Evolutionary conservation across 2,113 vertebrate species (phyloP), one percentile per base, ranked within the genome.

Genomic region (Leucoraja erinaceus): DNA sequence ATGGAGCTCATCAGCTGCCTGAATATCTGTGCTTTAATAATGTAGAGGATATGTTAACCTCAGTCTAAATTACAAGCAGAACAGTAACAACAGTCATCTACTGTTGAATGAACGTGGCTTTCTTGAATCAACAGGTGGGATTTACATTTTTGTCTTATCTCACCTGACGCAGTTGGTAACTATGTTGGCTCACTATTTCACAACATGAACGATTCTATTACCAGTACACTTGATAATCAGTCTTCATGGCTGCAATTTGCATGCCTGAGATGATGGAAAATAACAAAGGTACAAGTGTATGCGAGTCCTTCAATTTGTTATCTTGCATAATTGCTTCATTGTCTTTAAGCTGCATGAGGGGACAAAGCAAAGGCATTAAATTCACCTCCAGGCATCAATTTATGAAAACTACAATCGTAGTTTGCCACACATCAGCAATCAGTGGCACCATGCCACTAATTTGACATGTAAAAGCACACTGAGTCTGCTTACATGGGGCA

Each of bases 321-420:
- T 91, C 68, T 28, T 91, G 72, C 66, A 91, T 91, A 91, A 91
- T 91, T 91, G 66, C 25, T 91, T 74, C 90, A 91, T 91, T 91
- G 90, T 91, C 90, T 91, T 91, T 72, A 72, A 91, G 90, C 68
- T 70, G 90, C 90, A 91, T 12, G 38, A 74, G n/a, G 54, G 90
- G 20, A 38, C 90, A 91, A 63, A 74, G 28, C 8, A 18, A 72
- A 74, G 22, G 68, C 66, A 72, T 54, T 47, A 91, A 72, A 54
- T 91, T 91, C 72, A 91, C 90, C 33, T 91, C 90, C 47, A 68
- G 90, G 33, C 33, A 72, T 91, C 68, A 74, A 54, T 25, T 72
- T 54, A 72, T 54, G 47, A 72, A 91, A 91, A 70, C 33, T 68
- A 90, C 8, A 38, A 90, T 90, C 31, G 66, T 10, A 25, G 88